Conservation (phyloP, 2,797 vertebrate species). For the Parauchenoglanis ngamensis region DNA sequence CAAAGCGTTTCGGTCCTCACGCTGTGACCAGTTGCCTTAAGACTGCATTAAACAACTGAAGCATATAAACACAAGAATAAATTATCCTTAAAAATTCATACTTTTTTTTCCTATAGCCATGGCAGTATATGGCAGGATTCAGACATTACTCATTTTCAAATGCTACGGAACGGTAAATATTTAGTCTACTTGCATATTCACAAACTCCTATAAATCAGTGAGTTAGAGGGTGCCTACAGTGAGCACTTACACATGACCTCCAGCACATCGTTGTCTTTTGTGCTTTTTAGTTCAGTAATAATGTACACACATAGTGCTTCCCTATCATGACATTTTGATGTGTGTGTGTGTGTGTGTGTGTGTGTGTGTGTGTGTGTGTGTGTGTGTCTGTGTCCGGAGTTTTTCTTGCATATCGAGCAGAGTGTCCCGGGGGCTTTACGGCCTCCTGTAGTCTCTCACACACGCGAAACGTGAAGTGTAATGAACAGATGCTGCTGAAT, state of each 20-base stretch:
- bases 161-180: background rate
- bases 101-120: background rate
- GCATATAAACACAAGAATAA: background rate
- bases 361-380: background rate
- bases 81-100: background rate
- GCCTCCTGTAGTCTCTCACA: slow-evolving; percentile 67
- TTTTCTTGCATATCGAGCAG: slow-evolving; percentile 20
- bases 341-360: slow-evolving; percentile 20
- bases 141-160: background rate
- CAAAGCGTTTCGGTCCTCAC: background rate
- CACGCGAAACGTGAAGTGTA: slow-evolving; percentile 72
- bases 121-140: background rate
- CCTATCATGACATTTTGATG: background rate
- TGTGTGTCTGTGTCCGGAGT: slow-evolving; percentile 6
- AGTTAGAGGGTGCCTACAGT: background rate
- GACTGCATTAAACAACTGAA: background rate
- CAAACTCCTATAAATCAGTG: background rate
- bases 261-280: background rate
- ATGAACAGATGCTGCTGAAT: slow-evolving; percentile 95
- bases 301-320: background rate
- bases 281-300: background rate
- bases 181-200: background rate
- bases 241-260: background rate
- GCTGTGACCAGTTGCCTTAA: slow-evolving; percentile 14
- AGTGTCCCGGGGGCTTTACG: slow-evolving; percentile 34